Base-by-base conservation (phyloP, 2,888 invertebrate species). In the Charanyca ferruginea region DNA sequence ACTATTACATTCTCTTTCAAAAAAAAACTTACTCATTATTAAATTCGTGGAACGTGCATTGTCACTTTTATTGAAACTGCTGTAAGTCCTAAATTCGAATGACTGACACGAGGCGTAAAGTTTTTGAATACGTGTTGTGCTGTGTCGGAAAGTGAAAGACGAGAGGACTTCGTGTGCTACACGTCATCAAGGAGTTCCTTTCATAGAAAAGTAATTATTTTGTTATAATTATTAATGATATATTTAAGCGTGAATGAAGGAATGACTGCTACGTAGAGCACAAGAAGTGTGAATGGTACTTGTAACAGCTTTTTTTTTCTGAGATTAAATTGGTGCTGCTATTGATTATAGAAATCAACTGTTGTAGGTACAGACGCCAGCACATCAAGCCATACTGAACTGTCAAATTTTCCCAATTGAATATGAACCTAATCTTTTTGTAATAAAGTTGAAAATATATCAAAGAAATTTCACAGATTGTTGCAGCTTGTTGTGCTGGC, bases 91-190 rank as follows among this genome's bases (percentile, higher is more conserved):
- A 51, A 23, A 32, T 41, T 28, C 0, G 8, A 20, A 47, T 11
- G 32, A 32, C 32, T 32, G 11, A 9, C 32, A 7, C 23, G 22
- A 9, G n/a, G 16, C 9, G 25, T 23, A n/a, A 23, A 23, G 25
- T 20, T 35, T 8, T 3, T 38, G 16, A 2, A 32, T 32, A 38
- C 23, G 57, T 68, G 44, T 25, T 52, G 20, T 47, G 32, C 7
- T 42, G 41, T 66, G 42, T 66, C n/a, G 44, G n/a, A 47, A 73
- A 73, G 73, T 61, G 79, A 52, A 69, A 70, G 76, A 77, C 84
- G 84, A 88, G 91, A 88, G 80, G 89, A 89, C 93, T 93, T 93
- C 93, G 90, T 93, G 94, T 94, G 94, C 93, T 93, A 84, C 91
- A 92, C 91, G 87, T 66, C 92, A 89, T 83, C 90, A 77, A 87